Evolutionary conservation across 2,888 invertebrate genomes (phyloP).

Genomic region (Diaprepes abbreviatus): DNA sequence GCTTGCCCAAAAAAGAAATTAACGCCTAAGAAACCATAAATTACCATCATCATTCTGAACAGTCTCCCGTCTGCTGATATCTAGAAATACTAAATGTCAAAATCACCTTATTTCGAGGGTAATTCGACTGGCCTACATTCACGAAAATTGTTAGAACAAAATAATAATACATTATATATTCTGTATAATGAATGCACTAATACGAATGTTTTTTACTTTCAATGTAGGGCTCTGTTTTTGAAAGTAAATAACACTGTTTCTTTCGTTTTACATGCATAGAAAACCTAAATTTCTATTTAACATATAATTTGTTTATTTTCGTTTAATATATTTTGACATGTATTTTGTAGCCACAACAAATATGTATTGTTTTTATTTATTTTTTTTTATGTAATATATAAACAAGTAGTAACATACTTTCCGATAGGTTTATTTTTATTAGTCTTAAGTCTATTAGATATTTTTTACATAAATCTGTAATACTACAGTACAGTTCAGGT

Average conservation of each 20-base stretch:
- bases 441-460: background rate
- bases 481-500: slow-evolving; percentile 20
- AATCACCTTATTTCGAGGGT: too few species aligned
- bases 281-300: background rate
- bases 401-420: slow-evolving; percentile 5
- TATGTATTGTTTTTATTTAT: too few species aligned
- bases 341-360: slow-evolving; percentile 21
- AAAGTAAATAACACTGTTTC: slow-evolving; percentile 55
- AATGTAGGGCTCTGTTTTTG: slow-evolving; percentile 63
- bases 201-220: slow-evolving; percentile 60
- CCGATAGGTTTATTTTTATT: background rate
- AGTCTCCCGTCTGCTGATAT: too few species aligned
- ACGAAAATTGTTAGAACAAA: too few species aligned
- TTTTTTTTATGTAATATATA: slow-evolving; percentile 7
- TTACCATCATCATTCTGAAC: too few species aligned
- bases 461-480: slow-evolving; percentile 24
- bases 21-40: too few species aligned
- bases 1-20: too few species aligned
- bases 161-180: too few species aligned
- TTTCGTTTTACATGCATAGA: background rate
- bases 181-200: slow-evolving; percentile 4
- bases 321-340: slow-evolving; percentile 7
- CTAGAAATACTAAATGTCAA: too few species aligned
- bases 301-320: background rate
- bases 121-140: too few species aligned